Conservation (phyloP, 2,797 vertebrate species). For the Adrianichthys oophorus region DNA sequence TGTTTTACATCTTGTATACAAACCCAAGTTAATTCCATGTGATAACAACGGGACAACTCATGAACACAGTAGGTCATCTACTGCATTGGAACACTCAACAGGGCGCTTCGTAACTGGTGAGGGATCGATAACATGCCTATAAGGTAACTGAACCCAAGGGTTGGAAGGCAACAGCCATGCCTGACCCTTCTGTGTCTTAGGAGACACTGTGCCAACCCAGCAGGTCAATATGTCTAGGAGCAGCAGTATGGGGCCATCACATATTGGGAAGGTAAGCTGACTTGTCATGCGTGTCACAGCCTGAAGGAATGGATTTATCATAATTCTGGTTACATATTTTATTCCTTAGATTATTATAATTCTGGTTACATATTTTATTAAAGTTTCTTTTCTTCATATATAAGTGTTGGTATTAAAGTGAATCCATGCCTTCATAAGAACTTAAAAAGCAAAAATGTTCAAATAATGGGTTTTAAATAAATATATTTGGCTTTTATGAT, state of each 20-base stretch:
- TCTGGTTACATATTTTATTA: constrained; percentile 1
- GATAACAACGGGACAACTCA: constrained; percentile 45
- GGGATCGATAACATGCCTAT: constrained; percentile 73
- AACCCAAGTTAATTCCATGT: constrained; percentile 53
- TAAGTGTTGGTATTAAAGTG: neutral
- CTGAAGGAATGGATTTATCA: constrained; percentile 1
- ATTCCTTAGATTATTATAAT: constrained; percentile 4
- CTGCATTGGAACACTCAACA: constrained; percentile 49
- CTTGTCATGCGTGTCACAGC: constrained; percentile 53
- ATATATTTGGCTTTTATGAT: no score
- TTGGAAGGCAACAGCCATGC: constrained; percentile 32
- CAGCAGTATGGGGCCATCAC: constrained; percentile 66
- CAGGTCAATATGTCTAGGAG: constrained; percentile 71
- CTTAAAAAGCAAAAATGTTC: neutral
- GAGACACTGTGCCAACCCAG: constrained; percentile 46
- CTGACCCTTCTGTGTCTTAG: constrained; percentile 33
- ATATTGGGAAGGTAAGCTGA: constrained; percentile 59
- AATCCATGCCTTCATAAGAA: neutral
- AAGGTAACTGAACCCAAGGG: constrained; percentile 50
- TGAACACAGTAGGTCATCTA: constrained; percentile 47
- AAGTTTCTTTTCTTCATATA: neutral
- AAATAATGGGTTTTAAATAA: neutral
- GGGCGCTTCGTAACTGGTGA: constrained; percentile 52
- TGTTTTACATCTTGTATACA: constrained; percentile 42
- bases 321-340: neutral